Percentiles rank a stretch among this genome's conserved stretches.
phyloP scores from a whole-genome alignment of 2,797 vertebrate species.

The Falco cherrug region DNA sequence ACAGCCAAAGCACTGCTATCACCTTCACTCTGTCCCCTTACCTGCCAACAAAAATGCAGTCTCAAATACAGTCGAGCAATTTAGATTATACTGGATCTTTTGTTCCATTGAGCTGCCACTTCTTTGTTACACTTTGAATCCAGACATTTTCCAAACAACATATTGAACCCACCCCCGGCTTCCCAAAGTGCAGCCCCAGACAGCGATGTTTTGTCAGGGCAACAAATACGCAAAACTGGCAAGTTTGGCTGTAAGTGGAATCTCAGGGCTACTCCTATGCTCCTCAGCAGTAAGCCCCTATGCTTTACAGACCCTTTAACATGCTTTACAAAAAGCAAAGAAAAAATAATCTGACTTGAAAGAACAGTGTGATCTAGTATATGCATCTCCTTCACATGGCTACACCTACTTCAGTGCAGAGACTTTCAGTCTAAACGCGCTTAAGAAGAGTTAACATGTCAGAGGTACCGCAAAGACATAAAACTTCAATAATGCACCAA shows the following conservation, averaged over 20 bases:
- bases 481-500: neutral
- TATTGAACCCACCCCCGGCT: fast-evolving
- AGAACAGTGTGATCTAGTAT: neutral
- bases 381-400: neutral
- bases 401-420: neutral
- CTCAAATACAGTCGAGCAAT: neutral
- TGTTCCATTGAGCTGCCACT: neutral
- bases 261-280: neutral
- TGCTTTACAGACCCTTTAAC: neutral
- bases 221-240: neutral
- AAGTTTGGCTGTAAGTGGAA: neutral
- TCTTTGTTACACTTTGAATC: neutral
- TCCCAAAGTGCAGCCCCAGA: neutral
- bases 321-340: neutral
- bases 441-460: neutral
- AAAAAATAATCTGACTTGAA: neutral
- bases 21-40: neutral
- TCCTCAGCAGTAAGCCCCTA: neutral
- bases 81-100: neutral
- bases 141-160: neutral
- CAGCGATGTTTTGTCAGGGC: neutral
- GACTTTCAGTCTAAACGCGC: neutral
- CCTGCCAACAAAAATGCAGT: neutral
- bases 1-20: neutral
- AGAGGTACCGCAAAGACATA: neutral